These are phyloP conservation scores for Epinotia bilunana DNA, from an alignment of 2,888 invertebrate species.

Conservation along the genomic window DNA sequence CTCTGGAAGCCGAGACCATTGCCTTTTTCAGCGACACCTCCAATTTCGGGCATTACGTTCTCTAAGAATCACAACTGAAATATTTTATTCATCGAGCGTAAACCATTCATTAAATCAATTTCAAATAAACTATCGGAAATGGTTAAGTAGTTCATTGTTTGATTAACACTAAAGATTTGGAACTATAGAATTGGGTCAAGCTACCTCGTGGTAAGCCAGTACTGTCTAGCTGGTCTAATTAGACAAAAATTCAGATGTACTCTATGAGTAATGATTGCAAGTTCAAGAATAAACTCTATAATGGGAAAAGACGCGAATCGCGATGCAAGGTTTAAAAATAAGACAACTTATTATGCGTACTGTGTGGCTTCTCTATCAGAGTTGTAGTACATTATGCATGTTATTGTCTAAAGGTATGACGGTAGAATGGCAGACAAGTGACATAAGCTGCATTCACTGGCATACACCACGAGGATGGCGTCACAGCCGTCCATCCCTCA, in stretches of 20 bases:
- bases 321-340: constrained; percentile 16
- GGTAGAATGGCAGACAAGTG: constrained; percentile 8
- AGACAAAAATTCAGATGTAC: no score
- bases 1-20: not conserved
- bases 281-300: no score
- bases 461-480: constrained; percentile 5
- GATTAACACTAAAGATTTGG: not conserved
- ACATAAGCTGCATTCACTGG: constrained; percentile 14
- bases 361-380: constrained; percentile 3
- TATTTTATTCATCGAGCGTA: not conserved
- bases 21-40: constrained; percentile 2
- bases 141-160: not conserved
- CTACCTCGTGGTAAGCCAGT: no score
- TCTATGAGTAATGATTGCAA: no score
- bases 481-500: not conserved
- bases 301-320: not conserved
- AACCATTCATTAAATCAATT: not conserved
- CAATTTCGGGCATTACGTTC: not conserved
- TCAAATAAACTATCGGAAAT: not conserved
- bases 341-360: constrained; percentile 17
- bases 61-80: not conserved
- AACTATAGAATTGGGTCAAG: no score
- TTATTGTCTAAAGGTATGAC: constrained; percentile 9
- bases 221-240: no score
- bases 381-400: constrained; percentile 17